Base-by-base conservation (phyloP, 2,797 vertebrate genomes). In the Vireo griseus region DNA sequence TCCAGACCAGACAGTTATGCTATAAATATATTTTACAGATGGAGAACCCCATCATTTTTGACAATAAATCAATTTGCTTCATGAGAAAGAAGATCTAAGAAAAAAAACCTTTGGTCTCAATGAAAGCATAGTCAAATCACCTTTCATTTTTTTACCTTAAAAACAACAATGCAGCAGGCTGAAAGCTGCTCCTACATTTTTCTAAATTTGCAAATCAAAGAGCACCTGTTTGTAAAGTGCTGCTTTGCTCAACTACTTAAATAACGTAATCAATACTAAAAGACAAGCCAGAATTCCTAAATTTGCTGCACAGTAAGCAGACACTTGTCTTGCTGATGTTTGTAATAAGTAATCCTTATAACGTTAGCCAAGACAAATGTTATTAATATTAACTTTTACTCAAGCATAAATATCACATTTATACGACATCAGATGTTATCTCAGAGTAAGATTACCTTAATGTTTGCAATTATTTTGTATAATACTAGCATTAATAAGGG, bases 171-270 rank as follows among this genome's bases (percentile, higher is more conserved):
- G 6, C 29, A 69, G 51, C n/a, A 88, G 44, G 55, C 54, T 87
- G 68, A 92, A 95, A 92, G 81, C 31, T 48, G 52, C 31, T 82
- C 22, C 79, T 75, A n/a, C 42, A 63, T 92, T 95, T 95, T 93
- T 94, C 85, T 51, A 84, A 82, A 94, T 97, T 96, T 97, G 95
- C 94, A 97, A 97, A 97, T 94, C 93, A 94, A 94, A 97, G 48
- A 94, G 76, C 62, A 92, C 58, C 86, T 91, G 93, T 95, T 95
- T 97, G 83, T 96, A 97, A 98, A 97, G 74, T 59, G 94, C 90
- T 95, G 86, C 76, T 97, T 95, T 96, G 82, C 86, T 96, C 86
- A 86, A 44, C 73, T 95, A 96, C 94, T 95, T 97, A 96, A 96
- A 97, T 96, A 86, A 87, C 58, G 84, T 88, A 94, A 94, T 91